These are phyloP conservation scores for Parelbella ahira DNA, from an alignment of 2,888 invertebrate genomes.

Conservation along the genomic window DNA sequence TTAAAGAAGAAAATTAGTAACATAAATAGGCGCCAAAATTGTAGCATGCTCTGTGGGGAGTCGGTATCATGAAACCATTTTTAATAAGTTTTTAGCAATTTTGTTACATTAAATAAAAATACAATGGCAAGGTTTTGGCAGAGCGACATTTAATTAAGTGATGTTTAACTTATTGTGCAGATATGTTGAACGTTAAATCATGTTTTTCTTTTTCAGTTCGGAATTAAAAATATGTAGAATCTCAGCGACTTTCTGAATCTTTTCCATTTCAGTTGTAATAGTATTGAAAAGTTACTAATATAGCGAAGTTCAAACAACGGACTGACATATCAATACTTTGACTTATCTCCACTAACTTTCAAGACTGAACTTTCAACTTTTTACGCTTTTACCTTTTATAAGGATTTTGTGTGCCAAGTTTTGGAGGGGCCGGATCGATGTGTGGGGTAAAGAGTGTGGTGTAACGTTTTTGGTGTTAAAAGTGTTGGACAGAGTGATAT, in stretches of 20 bases:
- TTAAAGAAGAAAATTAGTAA: too few relatives aligned
- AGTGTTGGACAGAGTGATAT: slow-evolving; percentile 28
- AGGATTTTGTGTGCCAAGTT: slow-evolving; percentile 41
- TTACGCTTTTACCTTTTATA: slow-evolving; percentile 33
- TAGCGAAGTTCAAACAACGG: slow-evolving; percentile 31
- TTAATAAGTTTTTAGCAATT: not conserved
- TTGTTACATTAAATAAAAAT: not conserved
- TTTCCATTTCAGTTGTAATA: slow-evolving; percentile 6
- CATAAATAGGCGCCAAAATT: too few relatives aligned
- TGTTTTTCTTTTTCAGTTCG: not conserved
- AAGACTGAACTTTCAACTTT: slow-evolving; percentile 62
- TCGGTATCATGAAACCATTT: slow-evolving; percentile 6
- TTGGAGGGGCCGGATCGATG: slow-evolving; percentile 13
- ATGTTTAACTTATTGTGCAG: not conserved
- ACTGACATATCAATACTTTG: slow-evolving; percentile 63
- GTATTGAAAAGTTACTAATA: slow-evolving; percentile 6
- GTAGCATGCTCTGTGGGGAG: slow-evolving; percentile 4
- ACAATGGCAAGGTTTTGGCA: slow-evolving; percentile 6
- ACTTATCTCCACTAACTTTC: slow-evolving; percentile 52
- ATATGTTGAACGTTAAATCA: too few relatives aligned
- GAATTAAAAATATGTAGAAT: slow-evolving; percentile 1
- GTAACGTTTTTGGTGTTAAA: slow-evolving; percentile 18
- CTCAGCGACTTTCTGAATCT: slow-evolving; percentile 5
- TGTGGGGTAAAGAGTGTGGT: slow-evolving; percentile 22
- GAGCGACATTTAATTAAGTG: not conserved